Evolutionary conservation across 2,113 vertebrate genomes (phyloP).

Genomic region (Chaetodon trifascialis): DNA sequence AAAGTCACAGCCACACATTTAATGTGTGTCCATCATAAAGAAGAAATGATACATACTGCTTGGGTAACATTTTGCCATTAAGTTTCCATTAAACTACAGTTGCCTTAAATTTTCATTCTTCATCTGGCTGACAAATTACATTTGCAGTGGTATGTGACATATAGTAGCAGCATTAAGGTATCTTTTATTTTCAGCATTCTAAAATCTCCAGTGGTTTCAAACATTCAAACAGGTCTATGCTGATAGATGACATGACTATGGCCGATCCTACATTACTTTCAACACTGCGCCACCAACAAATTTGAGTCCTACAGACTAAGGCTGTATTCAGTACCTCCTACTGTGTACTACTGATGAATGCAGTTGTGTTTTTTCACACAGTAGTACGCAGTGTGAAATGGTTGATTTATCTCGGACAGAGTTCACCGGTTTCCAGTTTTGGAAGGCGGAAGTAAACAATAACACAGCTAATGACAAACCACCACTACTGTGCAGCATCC

Average conservation of each 20-base stretch:
- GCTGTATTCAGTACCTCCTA: no score
- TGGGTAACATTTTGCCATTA: background rate
- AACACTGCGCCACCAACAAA: background rate
- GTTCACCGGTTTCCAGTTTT: no score
- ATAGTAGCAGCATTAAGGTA: background rate
- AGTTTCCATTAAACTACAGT: slow-evolving; percentile 4
- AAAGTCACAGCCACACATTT: slow-evolving; percentile 7
- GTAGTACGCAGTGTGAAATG: no score
- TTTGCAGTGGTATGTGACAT: background rate
- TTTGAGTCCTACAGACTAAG: background rate
- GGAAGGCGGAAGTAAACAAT: no score
- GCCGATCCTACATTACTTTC: background rate
- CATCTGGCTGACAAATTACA: background rate
- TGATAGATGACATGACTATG: background rate
- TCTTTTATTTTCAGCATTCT: background rate
- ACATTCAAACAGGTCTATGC: background rate
- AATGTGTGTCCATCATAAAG: background rate
- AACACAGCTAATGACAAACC: no score
- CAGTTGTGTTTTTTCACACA: no score
- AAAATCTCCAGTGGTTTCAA: background rate
- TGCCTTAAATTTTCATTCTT: background rate
- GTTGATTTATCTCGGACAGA: no score
- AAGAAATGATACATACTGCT: background rate
- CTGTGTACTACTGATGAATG: no score
- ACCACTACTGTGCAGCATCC: no score